phyloP scores from a whole-genome alignment of 2,797 vertebrate genomes.

The Pangasius larnaudii region DNA sequence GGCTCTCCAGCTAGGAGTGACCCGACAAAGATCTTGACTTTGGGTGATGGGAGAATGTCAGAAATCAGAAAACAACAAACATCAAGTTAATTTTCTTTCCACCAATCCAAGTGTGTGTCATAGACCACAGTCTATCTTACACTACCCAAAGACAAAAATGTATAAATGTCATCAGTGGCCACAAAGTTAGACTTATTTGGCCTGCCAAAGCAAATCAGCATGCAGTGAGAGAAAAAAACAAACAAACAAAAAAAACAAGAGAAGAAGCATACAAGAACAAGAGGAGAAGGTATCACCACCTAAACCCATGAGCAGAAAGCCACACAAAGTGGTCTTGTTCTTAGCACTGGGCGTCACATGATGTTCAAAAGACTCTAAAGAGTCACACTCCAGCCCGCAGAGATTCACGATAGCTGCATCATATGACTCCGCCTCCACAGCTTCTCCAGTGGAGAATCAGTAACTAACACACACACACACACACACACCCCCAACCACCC shows the following conservation, averaged over 20 bases:
- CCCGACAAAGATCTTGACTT: conserved; percentile 9
- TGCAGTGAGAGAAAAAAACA: too few relatives aligned
- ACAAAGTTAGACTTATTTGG: background rate
- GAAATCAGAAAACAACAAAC: background rate
- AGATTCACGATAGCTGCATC: conserved; percentile 72
- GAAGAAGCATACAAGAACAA: background rate
- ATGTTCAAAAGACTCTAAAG: conserved; percentile 77
- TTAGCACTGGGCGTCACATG: conserved; percentile 77
- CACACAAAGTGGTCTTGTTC: conserved; percentile 71
- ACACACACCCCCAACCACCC: conserved; percentile 33
- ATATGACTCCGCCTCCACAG: conserved; percentile 72
- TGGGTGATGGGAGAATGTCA: conserved; percentile 11
- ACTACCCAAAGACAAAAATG: background rate
- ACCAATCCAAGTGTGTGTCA: background rate
- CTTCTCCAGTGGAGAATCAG: conserved; percentile 48
- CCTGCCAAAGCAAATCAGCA: background rate
- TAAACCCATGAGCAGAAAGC: conserved; percentile 41
- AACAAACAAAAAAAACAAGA: background rate
- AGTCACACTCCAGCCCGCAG: conserved; percentile 73
- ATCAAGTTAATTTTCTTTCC: background rate
- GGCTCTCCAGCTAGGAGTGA: conserved; percentile 51
- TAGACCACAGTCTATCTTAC: background rate
- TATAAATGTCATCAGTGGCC: background rate
- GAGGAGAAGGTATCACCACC: conserved; percentile 28
- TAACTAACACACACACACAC: conserved; percentile 21